A percentile compares a stretch with the other conserved stretches of the same genome.
phyloP scores from a whole-genome alignment of 2,888 invertebrate genomes.

The Drosophila seclusa region DNA sequence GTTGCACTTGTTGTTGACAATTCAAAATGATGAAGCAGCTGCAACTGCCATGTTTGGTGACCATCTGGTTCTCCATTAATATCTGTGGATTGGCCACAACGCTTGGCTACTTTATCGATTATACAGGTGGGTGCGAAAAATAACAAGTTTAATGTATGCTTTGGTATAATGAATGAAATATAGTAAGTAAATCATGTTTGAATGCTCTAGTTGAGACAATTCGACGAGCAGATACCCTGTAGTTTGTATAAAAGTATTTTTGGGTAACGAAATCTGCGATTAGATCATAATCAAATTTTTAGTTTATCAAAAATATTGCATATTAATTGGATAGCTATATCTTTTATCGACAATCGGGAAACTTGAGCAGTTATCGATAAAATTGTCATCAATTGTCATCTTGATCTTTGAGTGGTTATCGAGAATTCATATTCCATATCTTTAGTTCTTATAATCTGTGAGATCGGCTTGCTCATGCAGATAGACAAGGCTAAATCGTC shows the following conservation, averaged over 20 bases:
- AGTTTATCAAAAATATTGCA: neutral
- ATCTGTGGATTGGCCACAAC: slow-evolving; percentile 25
- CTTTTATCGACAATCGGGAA: neutral
- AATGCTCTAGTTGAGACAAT: neutral
- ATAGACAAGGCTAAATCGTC: neutral
- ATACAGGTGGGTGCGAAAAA: slow-evolving; percentile 66
- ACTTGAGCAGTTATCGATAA: neutral
- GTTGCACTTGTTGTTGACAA: slow-evolving; percentile 11
- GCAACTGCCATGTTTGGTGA: slow-evolving; percentile 32
- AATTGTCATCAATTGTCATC: neutral
- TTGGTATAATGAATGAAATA: neutral
- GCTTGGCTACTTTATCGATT: slow-evolving; percentile 63
- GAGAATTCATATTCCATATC: neutral
- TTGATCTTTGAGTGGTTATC: neutral
- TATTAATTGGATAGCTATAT: neutral
- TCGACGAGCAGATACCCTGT: neutral
- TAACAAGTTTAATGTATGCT: neutral
- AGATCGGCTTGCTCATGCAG: neutral
- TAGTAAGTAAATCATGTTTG: neutral
- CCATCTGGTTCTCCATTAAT: slow-evolving; percentile 45
- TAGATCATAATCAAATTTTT: neutral
- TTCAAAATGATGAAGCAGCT: slow-evolving; percentile 30
- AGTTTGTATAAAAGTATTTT: neutral
- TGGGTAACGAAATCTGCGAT: neutral
- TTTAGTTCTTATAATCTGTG: neutral